Evolutionary conservation across 2,888 invertebrate genomes (phyloP), one percentile per base, ranked within the genome.

Genomic region (Lymantria dispar): DNA sequence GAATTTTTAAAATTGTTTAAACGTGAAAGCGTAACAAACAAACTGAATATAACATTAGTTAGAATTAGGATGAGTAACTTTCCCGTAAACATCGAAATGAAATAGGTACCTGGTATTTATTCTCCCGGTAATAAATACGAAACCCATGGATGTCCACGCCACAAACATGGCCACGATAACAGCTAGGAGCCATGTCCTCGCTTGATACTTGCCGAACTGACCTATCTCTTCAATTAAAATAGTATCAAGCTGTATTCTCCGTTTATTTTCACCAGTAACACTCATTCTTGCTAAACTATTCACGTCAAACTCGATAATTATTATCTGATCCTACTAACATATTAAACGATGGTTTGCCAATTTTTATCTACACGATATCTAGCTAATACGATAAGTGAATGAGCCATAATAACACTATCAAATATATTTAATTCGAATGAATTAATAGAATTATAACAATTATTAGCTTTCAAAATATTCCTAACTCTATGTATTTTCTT

Each of bases 221-320:
- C 87, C 87, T 8, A 85, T 63, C 48, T 85, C 87, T 11, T 79
- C 70, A 13, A 78, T 71, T 48, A 87, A 56, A 10, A 85, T 75
- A 22, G 40, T 43, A 37, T 45, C 40, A 12, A 42, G 7, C 13
- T 41, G 36, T 29, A 45, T 42, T 41, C 42, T 47, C 10, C 22
- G 36, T 3, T 41, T 42, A 10, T 11, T 22, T 9, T 41, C 37
- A 7, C n/a, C 12, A 8, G 43, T 22, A 10, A n/a, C 33, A 15
- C 33, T 29, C 45, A 43, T 36, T 44, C 9, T 22, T 2, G 22
- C 22, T 40, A 7, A n/a, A 38, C 7, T n/a, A 33, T 33, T 33
- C 10, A 7, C 10, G 3, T 33, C 33, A 33, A 33, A 33, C 33
- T 10, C 33, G 10, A 3, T 33, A 10, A 22, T 33, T 33, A 10